Conservation (phyloP, 2,113 vertebrate genomes). For the Octodon degus region DNA sequence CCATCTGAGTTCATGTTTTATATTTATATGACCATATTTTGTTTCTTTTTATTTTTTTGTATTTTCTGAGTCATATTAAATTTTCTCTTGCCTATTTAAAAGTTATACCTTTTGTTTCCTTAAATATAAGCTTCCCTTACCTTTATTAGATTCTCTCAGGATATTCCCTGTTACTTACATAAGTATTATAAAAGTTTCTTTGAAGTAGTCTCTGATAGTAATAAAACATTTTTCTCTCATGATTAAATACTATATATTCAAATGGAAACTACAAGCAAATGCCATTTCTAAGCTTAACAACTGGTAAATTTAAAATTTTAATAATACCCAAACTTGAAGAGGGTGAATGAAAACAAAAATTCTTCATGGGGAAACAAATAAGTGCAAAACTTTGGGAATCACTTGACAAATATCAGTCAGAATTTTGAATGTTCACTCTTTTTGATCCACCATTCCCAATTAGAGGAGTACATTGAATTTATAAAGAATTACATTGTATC, state of each 20-base stretch:
- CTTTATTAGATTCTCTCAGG: not conserved
- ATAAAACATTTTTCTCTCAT: not conserved
- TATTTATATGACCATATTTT: not conserved
- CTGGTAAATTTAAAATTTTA: not conserved
- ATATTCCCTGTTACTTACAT: not conserved
- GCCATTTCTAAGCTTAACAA: not conserved
- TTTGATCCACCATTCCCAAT: not conserved
- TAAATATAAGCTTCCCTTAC: not conserved
- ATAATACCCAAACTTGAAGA: not conserved
- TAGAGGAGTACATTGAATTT: not conserved
- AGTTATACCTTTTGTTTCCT: not conserved
- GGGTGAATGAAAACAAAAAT: not conserved
- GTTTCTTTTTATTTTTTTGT: not conserved
- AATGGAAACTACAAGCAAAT: not conserved
- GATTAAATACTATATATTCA: not conserved
- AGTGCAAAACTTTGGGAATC: not conserved
- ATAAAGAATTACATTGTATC: not conserved
- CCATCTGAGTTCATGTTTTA: constrained; percentile 24
- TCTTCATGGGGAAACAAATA: not conserved
- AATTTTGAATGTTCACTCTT: not conserved
- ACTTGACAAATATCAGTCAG: not conserved
- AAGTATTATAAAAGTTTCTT: not conserved
- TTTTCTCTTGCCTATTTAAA: constrained; percentile 11
- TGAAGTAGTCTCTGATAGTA: not conserved
- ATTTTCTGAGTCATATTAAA: not conserved